Percentiles rank a stretch among this genome's conserved stretches.
phyloP scores from a whole-genome alignment of 2,888 invertebrate species.

The Caenorhabditis uteleia region DNA sequence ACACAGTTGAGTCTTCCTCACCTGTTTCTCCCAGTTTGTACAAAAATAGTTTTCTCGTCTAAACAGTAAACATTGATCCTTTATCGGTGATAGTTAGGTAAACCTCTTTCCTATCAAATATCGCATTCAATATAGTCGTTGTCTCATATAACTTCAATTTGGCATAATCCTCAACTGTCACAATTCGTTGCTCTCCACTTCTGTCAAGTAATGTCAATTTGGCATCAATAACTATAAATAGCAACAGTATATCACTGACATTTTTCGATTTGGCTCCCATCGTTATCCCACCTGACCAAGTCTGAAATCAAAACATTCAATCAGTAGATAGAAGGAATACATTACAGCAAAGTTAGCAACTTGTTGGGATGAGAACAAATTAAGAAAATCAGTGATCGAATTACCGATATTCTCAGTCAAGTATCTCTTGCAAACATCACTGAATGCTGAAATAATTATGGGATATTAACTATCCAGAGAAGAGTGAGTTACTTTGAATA shows the following conservation, averaged over 20 bases:
- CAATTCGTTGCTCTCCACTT: background rate
- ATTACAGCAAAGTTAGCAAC: conserved; percentile 45
- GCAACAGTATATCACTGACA: conserved; percentile 71
- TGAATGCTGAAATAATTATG: too few relatives aligned
- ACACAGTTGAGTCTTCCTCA: conserved; percentile 92
- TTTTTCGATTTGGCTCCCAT: conserved; percentile 68
- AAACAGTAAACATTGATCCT: too few relatives aligned
- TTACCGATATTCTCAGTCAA: too few relatives aligned
- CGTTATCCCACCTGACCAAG: conserved; percentile 65
- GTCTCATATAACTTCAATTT: background rate
- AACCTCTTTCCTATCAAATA: conserved; percentile 6
- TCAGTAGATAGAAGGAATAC: background rate
- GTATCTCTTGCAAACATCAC: too few relatives aligned
- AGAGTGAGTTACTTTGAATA: background rate
- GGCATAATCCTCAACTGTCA: background rate
- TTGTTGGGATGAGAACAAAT: conserved; percentile 73
- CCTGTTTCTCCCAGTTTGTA: conserved; percentile 84
- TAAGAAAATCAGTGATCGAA: too few relatives aligned
- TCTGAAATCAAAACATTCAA: conserved; percentile 19
- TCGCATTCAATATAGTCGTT: conserved; percentile 6
- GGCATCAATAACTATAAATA: conserved; percentile 13
- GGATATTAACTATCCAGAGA: conserved; percentile 9
- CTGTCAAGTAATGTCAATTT: conserved; percentile 1
- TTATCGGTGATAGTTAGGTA: too few relatives aligned
- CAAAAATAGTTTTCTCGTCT: conserved; percentile 10